These are phyloP conservation scores for Pristionchus mayeri DNA, from an alignment of 2,888 invertebrate genomes.

Conservation along the genomic window DNA sequence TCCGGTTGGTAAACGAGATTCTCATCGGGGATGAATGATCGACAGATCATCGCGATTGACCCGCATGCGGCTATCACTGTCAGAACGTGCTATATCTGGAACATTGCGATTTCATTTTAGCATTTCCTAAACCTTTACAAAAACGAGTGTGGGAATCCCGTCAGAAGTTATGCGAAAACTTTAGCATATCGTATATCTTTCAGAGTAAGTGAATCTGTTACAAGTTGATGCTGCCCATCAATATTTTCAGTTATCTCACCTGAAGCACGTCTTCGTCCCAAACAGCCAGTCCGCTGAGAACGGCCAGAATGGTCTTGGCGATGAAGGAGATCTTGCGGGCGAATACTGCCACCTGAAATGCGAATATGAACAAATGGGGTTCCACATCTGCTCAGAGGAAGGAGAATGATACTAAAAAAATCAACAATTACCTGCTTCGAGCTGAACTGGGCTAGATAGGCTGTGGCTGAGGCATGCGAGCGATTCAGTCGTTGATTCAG, in stretches of 20 bases:
- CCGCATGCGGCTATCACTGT: slow-evolving; percentile 84
- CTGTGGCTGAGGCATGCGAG: slow-evolving; percentile 92
- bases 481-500: slow-evolving; percentile 88
- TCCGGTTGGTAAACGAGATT: slow-evolving; percentile 90
- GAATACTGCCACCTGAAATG: slow-evolving; percentile 23
- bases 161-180: too few relatives aligned
- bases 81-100: slow-evolving; percentile 91
- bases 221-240: too few relatives aligned
- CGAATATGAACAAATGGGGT: too few relatives aligned
- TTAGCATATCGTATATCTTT: too few relatives aligned
- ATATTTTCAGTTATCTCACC: slow-evolving; percentile 40
- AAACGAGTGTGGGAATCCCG: too few relatives aligned
- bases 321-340: slow-evolving; percentile 81
- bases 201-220: too few relatives aligned
- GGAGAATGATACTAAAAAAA: not conserved
- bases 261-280: slow-evolving; percentile 90
- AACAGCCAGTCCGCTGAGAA: slow-evolving; percentile 86
- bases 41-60: slow-evolving; percentile 84
- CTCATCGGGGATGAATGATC: slow-evolving; percentile 80
- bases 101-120: too few relatives aligned
- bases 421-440: slow-evolving; percentile 63
- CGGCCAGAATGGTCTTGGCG: slow-evolving; percentile 88
- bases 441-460: slow-evolving; percentile 91
- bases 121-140: too few relatives aligned
- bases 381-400: too few relatives aligned